These are phyloP conservation scores for Rosalia funebris DNA, from an alignment of 2,888 invertebrate genomes.

Conservation along the genomic window DNA sequence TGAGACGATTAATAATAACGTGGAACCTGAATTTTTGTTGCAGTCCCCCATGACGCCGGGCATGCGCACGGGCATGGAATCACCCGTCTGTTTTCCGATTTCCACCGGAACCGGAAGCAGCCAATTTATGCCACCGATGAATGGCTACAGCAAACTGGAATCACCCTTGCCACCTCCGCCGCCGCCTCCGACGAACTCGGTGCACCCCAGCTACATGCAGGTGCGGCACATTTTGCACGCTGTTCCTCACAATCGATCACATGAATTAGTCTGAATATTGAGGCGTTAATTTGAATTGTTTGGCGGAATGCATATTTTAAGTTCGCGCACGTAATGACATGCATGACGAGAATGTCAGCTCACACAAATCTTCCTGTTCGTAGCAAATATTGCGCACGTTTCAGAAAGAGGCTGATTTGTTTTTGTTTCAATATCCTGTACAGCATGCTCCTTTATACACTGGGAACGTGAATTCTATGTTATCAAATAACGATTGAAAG, in stretches of 20 bases:
- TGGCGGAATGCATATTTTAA: background rate
- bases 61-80: conserved; percentile 51
- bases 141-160: conserved; percentile 54
- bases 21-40: conserved; percentile 38
- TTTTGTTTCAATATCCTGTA: too few species aligned
- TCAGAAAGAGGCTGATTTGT: too few species aligned
- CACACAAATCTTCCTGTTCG: too few species aligned
- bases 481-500: too few species aligned
- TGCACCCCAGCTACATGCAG: conserved; percentile 55
- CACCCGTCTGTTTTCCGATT: conserved; percentile 57
- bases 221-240: conserved; percentile 39
- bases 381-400: too few species aligned
- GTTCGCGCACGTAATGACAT: too few species aligned
- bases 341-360: too few species aligned
- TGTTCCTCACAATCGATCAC: conserved; percentile 8
- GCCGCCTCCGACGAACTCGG: conserved; percentile 44
- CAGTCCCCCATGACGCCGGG: conserved; percentile 51
- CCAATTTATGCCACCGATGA: conserved; percentile 55
- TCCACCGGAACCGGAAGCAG: conserved; percentile 46
- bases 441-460: too few species aligned
- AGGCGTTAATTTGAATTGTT: background rate
- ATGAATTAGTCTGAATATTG: background rate
- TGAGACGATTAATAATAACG: too few species aligned
- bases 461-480: too few species aligned
- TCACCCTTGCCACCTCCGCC: conserved; percentile 50